Base-by-base conservation (phyloP, 2,797 vertebrate genomes). In the Dryobates pubescens region DNA sequence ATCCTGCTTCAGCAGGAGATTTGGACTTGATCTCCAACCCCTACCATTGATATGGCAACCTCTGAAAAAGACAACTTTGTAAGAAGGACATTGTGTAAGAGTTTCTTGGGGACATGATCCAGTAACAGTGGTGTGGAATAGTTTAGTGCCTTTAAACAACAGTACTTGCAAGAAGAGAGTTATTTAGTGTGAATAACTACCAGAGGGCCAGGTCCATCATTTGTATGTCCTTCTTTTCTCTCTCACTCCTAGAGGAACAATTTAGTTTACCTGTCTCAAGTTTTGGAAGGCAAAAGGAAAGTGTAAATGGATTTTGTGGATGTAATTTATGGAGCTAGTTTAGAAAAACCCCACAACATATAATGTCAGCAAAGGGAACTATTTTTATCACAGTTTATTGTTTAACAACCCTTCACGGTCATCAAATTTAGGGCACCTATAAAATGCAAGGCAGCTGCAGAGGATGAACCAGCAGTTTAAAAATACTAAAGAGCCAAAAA, bases 341-440 rank as follows among this genome's bases (percentile, higher is more conserved):
- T 96, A 89, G 90, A 62, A 54, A 71, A 56, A n/a, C 12, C 1
- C 83, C 53, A 43, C 26, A 30, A 30, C 54, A 95, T 4, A 29
- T 88, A 97, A 97, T 96, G 95, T 96, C 96, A 97, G 97, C 93
- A 97, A 93, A 96, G 94, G 96, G 93, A 97, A 91, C 96, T 97
- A 97, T 96, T 97, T 98, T 97, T 97, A 97, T 95, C 95, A 89
- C 89, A 86, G 81, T 92, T 87, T 96, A 95, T 96, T 97, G 96
- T 97, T 98, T 97, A 97, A 97, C 87, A 94, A 56, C 89, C 92
- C 96, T 97, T 97, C 95, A 96, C 63, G 62, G 92, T 95, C 93
- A 97, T 97, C 93, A 96, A 92, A 97, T 97, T 96, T 96, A 98
- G 77, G 94, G 77, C 69, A 94, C 89, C 96, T 96, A 96, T 98